Conservation (phyloP, 53 echinoderm and acorn worm species). For the Paelopatides confundens region DNA sequence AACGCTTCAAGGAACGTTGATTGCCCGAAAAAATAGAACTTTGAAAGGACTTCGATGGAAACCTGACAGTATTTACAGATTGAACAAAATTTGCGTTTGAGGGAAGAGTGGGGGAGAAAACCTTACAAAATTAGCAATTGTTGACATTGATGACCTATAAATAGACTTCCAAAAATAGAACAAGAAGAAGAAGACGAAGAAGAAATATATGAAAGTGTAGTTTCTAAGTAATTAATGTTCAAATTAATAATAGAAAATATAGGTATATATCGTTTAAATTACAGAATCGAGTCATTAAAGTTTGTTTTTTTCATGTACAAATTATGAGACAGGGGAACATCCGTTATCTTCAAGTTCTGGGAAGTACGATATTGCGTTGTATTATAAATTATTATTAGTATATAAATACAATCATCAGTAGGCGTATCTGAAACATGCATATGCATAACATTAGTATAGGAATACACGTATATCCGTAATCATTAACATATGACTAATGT, state of each 20-base stretch:
- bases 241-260: neutral
- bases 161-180: neutral
- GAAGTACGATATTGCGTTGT: no score
- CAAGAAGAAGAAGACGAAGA: neutral
- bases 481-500: no score
- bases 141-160: neutral
- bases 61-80: neutral
- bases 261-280: no score
- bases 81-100: neutral
- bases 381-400: no score
- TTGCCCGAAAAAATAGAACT: constrained; percentile 36
- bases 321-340: no score
- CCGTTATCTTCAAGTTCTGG: no score
- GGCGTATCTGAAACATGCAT: no score
- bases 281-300: no score
- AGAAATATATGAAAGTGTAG: neutral
- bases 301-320: no score
- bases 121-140: neutral
- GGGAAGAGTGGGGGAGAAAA: neutral
- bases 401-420: no score
- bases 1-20: neutral
- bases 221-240: neutral
- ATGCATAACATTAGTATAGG: no score
- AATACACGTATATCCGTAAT: no score
- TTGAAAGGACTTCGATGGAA: neutral